Conservation (phyloP, 1,140 invertebrate genomes). For the Leptonema lineaticorne region DNA sequence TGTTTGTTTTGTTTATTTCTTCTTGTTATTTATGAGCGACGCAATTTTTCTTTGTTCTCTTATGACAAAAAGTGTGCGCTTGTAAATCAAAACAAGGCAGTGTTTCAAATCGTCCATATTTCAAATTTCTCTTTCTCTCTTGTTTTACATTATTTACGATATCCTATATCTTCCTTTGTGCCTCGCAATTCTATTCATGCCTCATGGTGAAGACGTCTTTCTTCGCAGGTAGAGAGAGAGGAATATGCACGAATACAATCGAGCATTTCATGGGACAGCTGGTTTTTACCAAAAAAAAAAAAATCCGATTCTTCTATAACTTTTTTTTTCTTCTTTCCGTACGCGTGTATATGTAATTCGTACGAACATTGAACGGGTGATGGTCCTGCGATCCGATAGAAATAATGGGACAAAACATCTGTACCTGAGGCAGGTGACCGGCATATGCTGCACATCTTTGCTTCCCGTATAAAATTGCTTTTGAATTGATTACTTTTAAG, state of each 20-base stretch:
- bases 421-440: conserved; percentile 14
- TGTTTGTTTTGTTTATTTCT: not conserved
- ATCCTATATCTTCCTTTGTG: not conserved
- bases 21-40: not conserved
- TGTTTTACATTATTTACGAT: not conserved
- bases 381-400: not conserved
- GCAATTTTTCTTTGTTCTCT: not conserved
- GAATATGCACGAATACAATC: not conserved
- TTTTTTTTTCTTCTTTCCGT: not conserved
- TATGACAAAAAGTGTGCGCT: not conserved
- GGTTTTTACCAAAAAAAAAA: not conserved
- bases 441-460: not conserved
- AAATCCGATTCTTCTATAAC: too few species aligned
- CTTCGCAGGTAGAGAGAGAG: not conserved
- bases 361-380: not conserved
- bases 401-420: conserved; percentile 11
- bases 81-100: not conserved
- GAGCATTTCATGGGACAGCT: not conserved
- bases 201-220: not conserved
- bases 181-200: not conserved
- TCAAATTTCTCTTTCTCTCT: not conserved
- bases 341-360: not conserved
- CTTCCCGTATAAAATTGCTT: not conserved
- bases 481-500: not conserved
- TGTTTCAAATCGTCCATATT: not conserved